These are phyloP conservation scores for Pyrgilauda ruficollis DNA, from an alignment of 2,113 vertebrate genomes.

Conservation along the genomic window DNA sequence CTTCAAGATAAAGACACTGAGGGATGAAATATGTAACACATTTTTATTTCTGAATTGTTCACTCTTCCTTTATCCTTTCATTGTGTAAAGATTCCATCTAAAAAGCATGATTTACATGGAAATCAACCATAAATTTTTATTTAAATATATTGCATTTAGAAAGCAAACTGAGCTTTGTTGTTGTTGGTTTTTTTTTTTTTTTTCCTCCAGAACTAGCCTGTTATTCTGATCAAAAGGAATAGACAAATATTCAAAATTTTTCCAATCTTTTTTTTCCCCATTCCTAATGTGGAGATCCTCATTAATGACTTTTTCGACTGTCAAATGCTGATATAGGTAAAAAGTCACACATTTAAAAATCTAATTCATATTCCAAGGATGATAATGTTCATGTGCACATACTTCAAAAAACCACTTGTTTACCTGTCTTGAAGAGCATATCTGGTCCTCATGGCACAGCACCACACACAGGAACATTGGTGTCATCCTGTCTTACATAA, in stretches of 20 bases:
- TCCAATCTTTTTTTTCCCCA: not conserved
- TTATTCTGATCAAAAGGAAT: constrained; percentile 35
- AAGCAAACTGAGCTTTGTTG: not conserved
- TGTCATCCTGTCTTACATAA: not conserved
- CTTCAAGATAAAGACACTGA: not conserved
- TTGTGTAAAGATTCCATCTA: not conserved
- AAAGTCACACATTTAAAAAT: constrained; percentile 39
- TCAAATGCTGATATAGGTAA: constrained; percentile 11
- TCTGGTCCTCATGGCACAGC: not conserved
- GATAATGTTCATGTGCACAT: not conserved
- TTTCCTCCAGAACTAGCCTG: not conserved
- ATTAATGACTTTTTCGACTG: not conserved
- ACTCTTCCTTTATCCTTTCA: not conserved
- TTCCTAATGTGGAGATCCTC: not conserved
- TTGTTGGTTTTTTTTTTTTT: too few relatives aligned
- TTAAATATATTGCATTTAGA: not conserved
- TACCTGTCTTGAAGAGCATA: not conserved
- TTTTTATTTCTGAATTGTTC: constrained; percentile 2
- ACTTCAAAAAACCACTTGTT: not conserved
- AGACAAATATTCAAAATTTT: not conserved
- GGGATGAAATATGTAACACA: constrained; percentile 1
- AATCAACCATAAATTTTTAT: not conserved
- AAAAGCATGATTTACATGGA: not conserved
- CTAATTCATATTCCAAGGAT: constrained; percentile 6
- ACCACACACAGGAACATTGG: not conserved